Evolutionary conservation across 2,113 vertebrate genomes (phyloP).

Genomic region (Apeltes quadracus): DNA sequence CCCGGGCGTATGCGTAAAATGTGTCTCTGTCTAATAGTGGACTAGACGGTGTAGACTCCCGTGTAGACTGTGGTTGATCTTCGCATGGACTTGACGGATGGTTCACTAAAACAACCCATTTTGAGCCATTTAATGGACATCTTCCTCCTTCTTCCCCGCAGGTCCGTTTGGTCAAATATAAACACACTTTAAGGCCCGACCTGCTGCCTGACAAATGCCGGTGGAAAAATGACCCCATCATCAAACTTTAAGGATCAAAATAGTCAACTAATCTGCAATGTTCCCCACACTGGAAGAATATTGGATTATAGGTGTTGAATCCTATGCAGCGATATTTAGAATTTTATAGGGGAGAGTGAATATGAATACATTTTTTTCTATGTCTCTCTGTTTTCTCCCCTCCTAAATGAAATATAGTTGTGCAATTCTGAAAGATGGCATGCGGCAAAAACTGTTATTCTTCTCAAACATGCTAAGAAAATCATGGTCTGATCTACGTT

Average conservation of each 20-base stretch:
- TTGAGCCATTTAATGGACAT: not conserved
- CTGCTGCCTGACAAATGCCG: slow-evolving; percentile 11
- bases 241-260: slow-evolving; percentile 60
- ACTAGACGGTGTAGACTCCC: slow-evolving; percentile 6
- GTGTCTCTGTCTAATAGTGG: not conserved
- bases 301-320: not conserved
- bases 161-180: not conserved
- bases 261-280: slow-evolving; percentile 19
- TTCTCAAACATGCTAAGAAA: slow-evolving; percentile 23
- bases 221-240: slow-evolving; percentile 47
- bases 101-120: slow-evolving; percentile 13
- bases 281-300: not conserved
- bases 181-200: slow-evolving; percentile 5
- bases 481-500: slow-evolving; percentile 35
- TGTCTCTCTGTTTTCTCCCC: slow-evolving; percentile 27
- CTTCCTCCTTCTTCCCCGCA: not conserved
- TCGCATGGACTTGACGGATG: slow-evolving; percentile 27
- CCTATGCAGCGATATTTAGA: slow-evolving; percentile 3
- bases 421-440: slow-evolving; percentile 60
- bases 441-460: slow-evolving; percentile 34
- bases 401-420: slow-evolving; percentile 59
- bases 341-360: not conserved
- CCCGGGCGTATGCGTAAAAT: slow-evolving; percentile 34
- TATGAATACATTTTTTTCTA: not conserved
- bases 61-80: slow-evolving; percentile 18